phyloP scores from a whole-genome alignment of 2,888 invertebrate species.

The Synanthedon formicaeformis region DNA sequence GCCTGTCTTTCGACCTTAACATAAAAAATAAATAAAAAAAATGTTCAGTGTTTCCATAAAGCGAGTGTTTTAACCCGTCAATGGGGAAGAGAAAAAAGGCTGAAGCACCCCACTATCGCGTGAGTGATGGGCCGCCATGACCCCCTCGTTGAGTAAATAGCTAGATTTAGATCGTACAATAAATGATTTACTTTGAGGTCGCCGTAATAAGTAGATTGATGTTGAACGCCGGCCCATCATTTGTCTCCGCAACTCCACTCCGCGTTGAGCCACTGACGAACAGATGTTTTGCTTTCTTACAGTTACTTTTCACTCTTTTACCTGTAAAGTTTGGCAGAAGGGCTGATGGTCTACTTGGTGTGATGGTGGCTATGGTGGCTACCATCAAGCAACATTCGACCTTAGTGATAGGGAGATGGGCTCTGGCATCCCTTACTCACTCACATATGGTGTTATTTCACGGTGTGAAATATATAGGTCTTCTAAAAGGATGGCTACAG shows the following conservation, averaged over 20 bases:
- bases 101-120: slow-evolving; percentile 18
- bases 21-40: no score
- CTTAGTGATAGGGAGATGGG: no score
- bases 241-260: slow-evolving; percentile 23
- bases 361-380: no score
- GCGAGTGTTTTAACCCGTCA: neutral
- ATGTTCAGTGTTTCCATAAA: neutral
- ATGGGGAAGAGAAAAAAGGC: slow-evolving; percentile 1
- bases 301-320: no score
- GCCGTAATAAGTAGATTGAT: slow-evolving; percentile 63
- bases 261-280: slow-evolving; percentile 9
- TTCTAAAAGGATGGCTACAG: no score
- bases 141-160: slow-evolving; percentile 56
- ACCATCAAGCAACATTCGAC: no score
- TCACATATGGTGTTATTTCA: no score
- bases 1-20: no score
- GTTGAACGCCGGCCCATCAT: slow-evolving; percentile 43
- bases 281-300: slow-evolving; percentile 12
- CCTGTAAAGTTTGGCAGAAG: no score
- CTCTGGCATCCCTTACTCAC: no score
- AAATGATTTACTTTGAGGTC: slow-evolving; percentile 59
- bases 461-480: no score
- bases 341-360: no score
- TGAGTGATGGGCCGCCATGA: slow-evolving; percentile 44
- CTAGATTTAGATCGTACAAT: slow-evolving; percentile 55